These are phyloP conservation scores for Cyprinodon variegatus DNA, from an alignment of 2,113 vertebrate species.

Conservation along the genomic window DNA sequence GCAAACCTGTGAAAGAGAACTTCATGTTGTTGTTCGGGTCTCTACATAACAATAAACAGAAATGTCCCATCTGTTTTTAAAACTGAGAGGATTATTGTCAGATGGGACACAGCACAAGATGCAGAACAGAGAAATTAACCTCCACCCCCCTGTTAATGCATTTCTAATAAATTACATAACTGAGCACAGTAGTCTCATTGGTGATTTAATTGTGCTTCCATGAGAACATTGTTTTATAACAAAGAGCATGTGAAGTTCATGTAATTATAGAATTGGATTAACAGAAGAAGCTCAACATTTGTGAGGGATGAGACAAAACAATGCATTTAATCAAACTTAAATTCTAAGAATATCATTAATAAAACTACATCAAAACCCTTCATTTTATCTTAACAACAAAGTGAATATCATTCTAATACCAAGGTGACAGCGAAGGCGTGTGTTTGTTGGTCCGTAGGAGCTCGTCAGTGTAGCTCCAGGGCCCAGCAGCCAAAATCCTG, in stretches of 20 bases:
- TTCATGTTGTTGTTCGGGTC: constrained; percentile 17
- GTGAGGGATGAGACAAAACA: neutral
- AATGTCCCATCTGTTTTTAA: constrained; percentile 29
- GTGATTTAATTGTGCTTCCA: neutral
- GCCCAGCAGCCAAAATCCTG: constrained; percentile 85
- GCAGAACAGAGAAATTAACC: constrained; percentile 25
- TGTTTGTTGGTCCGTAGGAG: constrained; percentile 87
- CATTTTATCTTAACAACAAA: neutral
- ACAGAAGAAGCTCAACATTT: neutral
- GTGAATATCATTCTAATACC: constrained; percentile 71
- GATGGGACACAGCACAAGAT: constrained; percentile 46
- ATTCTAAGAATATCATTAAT: neutral
- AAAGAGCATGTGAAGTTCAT: neutral
- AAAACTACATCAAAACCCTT: neutral
- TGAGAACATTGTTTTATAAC: neutral
- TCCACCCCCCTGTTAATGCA: constrained; percentile 10
- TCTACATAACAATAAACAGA: constrained; percentile 4
- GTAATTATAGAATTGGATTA: neutral
- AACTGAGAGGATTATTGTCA: constrained; percentile 57
- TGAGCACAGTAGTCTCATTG: neutral
- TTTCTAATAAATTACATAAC: constrained; percentile 9
- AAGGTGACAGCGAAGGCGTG: constrained; percentile 86
- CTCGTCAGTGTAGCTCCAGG: constrained; percentile 82
- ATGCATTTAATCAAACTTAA: neutral
- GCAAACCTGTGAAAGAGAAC: constrained; percentile 55